Conservation (phyloP, 1,140 invertebrate species). For the Nymphalis io region DNA sequence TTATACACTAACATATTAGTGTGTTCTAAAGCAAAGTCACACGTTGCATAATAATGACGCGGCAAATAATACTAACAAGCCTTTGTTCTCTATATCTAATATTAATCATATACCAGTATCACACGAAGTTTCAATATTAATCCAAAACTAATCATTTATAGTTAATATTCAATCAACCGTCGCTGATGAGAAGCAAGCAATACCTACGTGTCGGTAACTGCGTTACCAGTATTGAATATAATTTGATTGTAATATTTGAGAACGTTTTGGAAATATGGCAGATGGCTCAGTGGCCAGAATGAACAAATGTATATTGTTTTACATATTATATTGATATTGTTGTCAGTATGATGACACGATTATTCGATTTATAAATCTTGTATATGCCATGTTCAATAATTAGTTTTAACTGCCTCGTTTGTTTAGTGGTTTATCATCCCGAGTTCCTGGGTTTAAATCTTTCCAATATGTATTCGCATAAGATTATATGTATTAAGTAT, state of each 20-base stretch:
- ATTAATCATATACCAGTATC: constrained; percentile 20
- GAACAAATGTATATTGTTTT: too few species aligned
- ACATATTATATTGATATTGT: too few species aligned
- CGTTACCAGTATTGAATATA: background rate
- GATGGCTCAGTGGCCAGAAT: background rate
- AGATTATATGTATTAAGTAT: background rate
- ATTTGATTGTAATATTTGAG: background rate
- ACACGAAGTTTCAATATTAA: constrained; percentile 20
- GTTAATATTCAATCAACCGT: constrained; percentile 24
- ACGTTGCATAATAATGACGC: background rate
- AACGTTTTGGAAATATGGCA: background rate
- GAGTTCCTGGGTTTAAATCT: too few species aligned
- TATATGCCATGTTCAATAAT: too few species aligned
- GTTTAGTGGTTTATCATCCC: too few species aligned
- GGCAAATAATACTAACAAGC: background rate
- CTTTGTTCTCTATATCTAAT: constrained; percentile 10
- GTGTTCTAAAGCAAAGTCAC: background rate
- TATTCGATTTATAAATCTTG: too few species aligned
- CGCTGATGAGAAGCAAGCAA: constrained; percentile 21
- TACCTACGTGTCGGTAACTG: constrained; percentile 9
- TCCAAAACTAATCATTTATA: constrained; percentile 30
- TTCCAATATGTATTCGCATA: too few species aligned
- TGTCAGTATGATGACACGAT: too few species aligned
- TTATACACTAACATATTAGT: too few species aligned
- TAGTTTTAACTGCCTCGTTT: too few species aligned